Conservation (phyloP, 2,888 invertebrate genomes). For the Lasius fuliginosus region DNA sequence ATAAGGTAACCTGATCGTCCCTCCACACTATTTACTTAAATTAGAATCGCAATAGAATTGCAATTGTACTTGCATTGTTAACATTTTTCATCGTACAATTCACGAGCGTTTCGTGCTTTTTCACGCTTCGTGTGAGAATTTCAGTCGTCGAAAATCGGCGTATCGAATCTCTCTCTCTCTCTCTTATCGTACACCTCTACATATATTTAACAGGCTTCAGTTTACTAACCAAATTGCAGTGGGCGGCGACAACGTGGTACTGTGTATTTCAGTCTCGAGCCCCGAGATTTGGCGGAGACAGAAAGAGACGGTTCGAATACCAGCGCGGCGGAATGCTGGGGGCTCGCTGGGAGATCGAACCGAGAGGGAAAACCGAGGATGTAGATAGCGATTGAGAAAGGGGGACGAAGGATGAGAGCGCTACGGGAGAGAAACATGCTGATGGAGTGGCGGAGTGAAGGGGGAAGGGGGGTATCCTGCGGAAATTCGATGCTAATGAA, state of each 20-base stretch:
- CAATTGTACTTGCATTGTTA: not conserved
- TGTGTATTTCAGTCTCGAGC: slow-evolving; percentile 63
- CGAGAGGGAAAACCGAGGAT: slow-evolving; percentile 31
- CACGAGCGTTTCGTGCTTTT: not conserved
- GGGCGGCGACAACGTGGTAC: slow-evolving; percentile 65
- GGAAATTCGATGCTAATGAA: slow-evolving; percentile 82
- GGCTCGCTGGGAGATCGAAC: slow-evolving; percentile 23
- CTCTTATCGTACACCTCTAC: slow-evolving; percentile 14
- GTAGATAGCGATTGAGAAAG: slow-evolving; percentile 45
- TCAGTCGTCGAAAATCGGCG: slow-evolving; percentile 15
- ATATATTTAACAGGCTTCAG: slow-evolving; percentile 59
- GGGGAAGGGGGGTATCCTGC: slow-evolving; percentile 67
- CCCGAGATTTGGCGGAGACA: slow-evolving; percentile 68
- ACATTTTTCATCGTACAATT: not conserved
- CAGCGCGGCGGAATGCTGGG: slow-evolving; percentile 50
- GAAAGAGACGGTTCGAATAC: slow-evolving; percentile 52
- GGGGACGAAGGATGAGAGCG: slow-evolving; percentile 24
- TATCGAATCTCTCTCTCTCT: not conserved
- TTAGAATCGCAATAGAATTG: not conserved
- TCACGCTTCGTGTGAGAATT: not conserved
- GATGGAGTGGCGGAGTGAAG: slow-evolving; percentile 39
- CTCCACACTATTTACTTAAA: not conserved
- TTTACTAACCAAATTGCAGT: slow-evolving; percentile 72
- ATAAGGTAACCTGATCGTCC: not conserved
- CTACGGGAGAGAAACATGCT: slow-evolving; percentile 41